Evolutionary conservation across 2,888 invertebrate genomes (phyloP), one percentile per base, ranked within the genome.

Genomic region (Agrochola lychnidis): DNA sequence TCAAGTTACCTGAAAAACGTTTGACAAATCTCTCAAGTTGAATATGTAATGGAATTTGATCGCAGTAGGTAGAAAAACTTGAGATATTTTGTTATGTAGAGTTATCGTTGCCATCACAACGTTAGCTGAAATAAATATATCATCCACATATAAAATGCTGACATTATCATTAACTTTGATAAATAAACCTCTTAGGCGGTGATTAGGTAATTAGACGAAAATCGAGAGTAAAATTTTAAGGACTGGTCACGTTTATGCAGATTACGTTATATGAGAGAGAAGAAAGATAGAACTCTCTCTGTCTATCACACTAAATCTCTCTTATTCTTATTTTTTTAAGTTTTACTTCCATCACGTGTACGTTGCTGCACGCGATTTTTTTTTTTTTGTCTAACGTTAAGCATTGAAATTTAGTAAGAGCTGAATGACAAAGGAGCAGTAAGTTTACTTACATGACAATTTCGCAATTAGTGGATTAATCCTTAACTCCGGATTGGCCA

Each of bases 11-110:
- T 99, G 99, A 93, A 99, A 99, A 74, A 99, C 98, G 93, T 99
- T 99, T 5, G 99, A 99, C 75, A 99, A 97, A 94, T 99, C 99
- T 77, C 99, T 97, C 78, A 99, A 97, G 96, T 99, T 99, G 94
- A 99, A 99, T 89, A 99, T 98, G 91, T 99, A 99, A 94, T 99
- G 99, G 90, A 99, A 99, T 94, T 99, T 99, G 72, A 99, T 98
- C 4, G 99, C 99, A 3, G 99, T 99, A 0, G 99, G 99, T 79
- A 99, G 96, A 94, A 99, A 99, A 42, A 99, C 97, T 93, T 98
- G 98, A 3, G 98, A 97, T 4, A 98, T 98, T 95, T 99, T 98
- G 90, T 98, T 98, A 92, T 99, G 99, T 57, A 99, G 93, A 30
- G 98, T 97, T 75, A 99, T 97, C 0, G 99, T 98, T 5, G 99